Base-by-base conservation (phyloP, 2,797 vertebrate genomes). In the Tinamus major region DNA sequence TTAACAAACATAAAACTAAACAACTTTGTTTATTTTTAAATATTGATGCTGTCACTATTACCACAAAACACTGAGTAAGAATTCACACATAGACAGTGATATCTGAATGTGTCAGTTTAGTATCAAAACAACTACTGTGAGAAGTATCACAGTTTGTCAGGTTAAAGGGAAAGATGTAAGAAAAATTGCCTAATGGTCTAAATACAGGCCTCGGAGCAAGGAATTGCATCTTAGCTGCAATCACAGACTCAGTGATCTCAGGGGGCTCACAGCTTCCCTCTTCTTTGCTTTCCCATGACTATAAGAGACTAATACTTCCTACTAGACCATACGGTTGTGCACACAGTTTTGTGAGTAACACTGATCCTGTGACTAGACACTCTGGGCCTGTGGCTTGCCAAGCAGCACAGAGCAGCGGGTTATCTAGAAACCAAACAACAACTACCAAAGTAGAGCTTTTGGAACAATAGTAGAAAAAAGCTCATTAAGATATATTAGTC, bases 31-130 rank as follows among this genome's bases (percentile, higher is more conserved):
- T 98, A 96, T 97, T 97, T 98, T 97, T 74, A 97, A 97, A 97
- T 98, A 98, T 97, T 97, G 96, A 97, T 96, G 96, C 90, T 97
- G 95, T 96, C 97, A 93, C 97, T 96, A 96, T 97, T 97, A 96
- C 95, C 85, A 92, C 94, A 96, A 97, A 98, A 97, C 95, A 96
- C 91, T 94, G 97, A 97, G 96, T 96, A 98, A 97, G 95, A 97
- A 97, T 97, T 98, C 97, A 97, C 97, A 97, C 97, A 96, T 94
- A 92, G 82, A 96, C 97, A 96, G 95, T 72, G 94, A 96, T 96
- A 97, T 96, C 94, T 83, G 94, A 97, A 98, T 80, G 94, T 97
- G 97, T 97, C 97, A 96, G 93, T 77, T 97, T 95, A 97, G 96
- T 97, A 97, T 94, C 94, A 97, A 97, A 98, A 97, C 97, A 97